Percentiles rank a stretch among this genome's conserved stretches.
phyloP scores from a whole-genome alignment of 2,113 vertebrate species.

The Butorides virescens region DNA sequence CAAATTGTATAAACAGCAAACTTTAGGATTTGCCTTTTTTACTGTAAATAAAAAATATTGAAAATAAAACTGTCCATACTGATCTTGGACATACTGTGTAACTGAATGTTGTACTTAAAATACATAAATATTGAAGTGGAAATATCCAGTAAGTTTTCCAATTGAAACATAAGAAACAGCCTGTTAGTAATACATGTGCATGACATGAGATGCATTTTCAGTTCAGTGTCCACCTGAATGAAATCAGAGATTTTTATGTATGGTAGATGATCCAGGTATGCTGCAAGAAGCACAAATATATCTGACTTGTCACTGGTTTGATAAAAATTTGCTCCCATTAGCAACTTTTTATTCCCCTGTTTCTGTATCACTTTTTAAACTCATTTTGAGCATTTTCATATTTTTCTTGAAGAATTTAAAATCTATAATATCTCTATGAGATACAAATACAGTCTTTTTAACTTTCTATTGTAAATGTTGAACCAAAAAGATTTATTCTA shows the following conservation, averaged over 20 bases:
- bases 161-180: background rate
- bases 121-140: background rate
- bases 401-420: background rate
- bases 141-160: background rate
- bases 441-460: background rate
- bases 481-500: background rate
- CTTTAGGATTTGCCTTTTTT: background rate
- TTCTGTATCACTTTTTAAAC: background rate
- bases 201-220: background rate
- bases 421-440: background rate
- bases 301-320: background rate
- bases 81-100: background rate
- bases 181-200: background rate
- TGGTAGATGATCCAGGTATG: background rate
- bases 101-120: background rate
- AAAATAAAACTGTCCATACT: background rate
- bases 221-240: background rate
- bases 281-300: background rate
- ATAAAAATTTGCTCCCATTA: background rate
- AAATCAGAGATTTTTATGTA: background rate
- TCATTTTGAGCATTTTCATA: background rate
- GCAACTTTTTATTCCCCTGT: background rate
- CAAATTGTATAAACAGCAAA: background rate
- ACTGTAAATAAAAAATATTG: background rate
- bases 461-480: background rate